Evolutionary conservation across 2,888 invertebrate genomes (phyloP).

Genomic region (Cryptops parisi): DNA sequence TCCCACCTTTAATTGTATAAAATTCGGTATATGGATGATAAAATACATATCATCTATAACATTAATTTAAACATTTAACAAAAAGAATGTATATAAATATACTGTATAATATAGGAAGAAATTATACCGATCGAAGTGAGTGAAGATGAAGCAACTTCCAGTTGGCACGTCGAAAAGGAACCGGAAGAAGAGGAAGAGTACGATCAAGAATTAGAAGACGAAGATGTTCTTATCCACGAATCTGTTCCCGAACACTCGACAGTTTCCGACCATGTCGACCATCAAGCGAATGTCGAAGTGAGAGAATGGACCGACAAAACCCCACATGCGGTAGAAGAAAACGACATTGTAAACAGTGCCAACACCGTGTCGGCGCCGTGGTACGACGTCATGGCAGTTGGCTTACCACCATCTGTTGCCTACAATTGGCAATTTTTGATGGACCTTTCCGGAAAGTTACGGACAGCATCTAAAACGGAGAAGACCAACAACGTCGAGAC

Average conservation of each 20-base stretch:
- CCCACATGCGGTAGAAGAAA: not conserved
- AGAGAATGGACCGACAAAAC: slow-evolving; percentile 1
- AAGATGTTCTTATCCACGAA: not conserved
- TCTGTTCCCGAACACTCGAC: not conserved
- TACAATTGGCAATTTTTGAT: slow-evolving; percentile 8
- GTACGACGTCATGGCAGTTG: slow-evolving; percentile 7
- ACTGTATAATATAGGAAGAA: too few species aligned
- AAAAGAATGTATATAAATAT: too few species aligned
- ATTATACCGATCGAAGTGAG: too few species aligned
- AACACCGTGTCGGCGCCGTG: slow-evolving; percentile 6
- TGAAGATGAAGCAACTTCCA: too few species aligned
- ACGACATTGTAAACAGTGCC: slow-evolving; percentile 3
- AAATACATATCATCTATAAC: too few species aligned
- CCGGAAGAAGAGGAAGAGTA: not conserved
- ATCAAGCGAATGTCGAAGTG: too few species aligned
- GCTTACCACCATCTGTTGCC: slow-evolving; percentile 7
- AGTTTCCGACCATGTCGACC: not conserved
- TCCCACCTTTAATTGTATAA: too few species aligned
- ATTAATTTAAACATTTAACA: too few species aligned
- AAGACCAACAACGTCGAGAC: not conserved
- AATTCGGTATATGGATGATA: too few species aligned
- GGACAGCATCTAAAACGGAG: not conserved
- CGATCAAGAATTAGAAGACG: not conserved
- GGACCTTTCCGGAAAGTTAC: slow-evolving; percentile 2
- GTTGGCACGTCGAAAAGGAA: too few species aligned